Conservation (phyloP, 2,888 invertebrate species). For the Lepidocyrtinus sp. region DNA sequence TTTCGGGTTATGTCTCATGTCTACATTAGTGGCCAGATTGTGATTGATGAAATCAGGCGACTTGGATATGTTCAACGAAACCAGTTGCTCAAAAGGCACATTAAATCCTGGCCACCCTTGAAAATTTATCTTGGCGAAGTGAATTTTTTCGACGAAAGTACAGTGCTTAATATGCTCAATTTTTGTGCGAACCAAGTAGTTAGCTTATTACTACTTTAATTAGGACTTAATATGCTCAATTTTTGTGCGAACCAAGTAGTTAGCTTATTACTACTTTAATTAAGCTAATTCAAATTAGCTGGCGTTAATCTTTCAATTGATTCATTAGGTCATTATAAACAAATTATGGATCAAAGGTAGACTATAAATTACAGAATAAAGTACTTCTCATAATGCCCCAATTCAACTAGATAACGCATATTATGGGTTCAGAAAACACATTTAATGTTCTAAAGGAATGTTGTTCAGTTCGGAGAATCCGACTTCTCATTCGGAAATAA, state of each 20-base stretch:
- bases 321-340: no score
- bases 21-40: not conserved
- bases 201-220: not conserved
- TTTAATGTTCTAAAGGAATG: no score
- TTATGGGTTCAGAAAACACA: no score
- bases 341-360: no score
- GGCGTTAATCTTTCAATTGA: no score
- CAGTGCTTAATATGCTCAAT: not conserved
- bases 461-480: no score
- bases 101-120: not conserved
- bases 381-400: no score
- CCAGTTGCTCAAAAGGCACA: not conserved
- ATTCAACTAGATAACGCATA: no score
- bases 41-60: not conserved
- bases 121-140: constrained; percentile 1
- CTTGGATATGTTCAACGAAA: not conserved
- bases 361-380: no score
- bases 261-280: not conserved
- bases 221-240: not conserved
- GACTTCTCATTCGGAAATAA: no score
- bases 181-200: constrained; percentile 3
- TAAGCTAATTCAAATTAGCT: no score
- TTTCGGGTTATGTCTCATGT: constrained; percentile 12
- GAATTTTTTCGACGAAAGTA: not conserved
- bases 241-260: constrained; percentile 3